Percentiles rank a stretch among this genome's conserved stretches.
These are phyloP conservation scores for Ceratosolen solmsi DNA, from an alignment of 1,140 invertebrate species.

Conservation along the genomic window DNA sequence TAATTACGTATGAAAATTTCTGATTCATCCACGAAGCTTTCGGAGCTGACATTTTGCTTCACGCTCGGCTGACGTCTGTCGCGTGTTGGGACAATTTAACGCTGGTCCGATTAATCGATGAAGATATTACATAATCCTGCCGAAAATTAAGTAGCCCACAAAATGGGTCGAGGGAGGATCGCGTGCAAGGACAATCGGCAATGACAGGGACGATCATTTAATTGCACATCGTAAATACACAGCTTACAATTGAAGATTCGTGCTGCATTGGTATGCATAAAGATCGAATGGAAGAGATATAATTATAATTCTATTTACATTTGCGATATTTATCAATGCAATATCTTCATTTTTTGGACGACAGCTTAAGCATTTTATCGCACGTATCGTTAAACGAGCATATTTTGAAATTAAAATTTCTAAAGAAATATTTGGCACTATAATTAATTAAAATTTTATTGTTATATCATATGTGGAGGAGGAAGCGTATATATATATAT, in stretches of 20 bases:
- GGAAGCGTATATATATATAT: too few relatives aligned
- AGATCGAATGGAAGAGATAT: not conserved
- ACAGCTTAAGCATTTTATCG: not conserved
- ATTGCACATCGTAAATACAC: conserved; percentile 2
- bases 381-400: too few relatives aligned
- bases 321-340: too few relatives aligned
- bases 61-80: not conserved
- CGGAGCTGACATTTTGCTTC: not conserved
- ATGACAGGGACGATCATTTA: conserved; percentile 14
- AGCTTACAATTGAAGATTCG: not conserved
- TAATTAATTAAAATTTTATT: too few relatives aligned
- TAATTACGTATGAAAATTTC: conserved; percentile 72
- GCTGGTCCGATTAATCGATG: conserved; percentile 22
- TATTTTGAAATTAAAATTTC: too few relatives aligned
- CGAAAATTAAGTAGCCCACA: conserved; percentile 11
- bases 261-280: not conserved
- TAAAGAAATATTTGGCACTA: too few relatives aligned
- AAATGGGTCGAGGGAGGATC: not conserved
- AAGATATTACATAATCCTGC: conserved; percentile 43
- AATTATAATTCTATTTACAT: too few relatives aligned
- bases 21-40: conserved; percentile 65
- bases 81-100: not conserved
- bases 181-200: not conserved
- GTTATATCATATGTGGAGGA: too few relatives aligned
- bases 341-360: too few relatives aligned